Evolutionary conservation across 2,113 vertebrate species (phyloP), one percentile per base, ranked within the genome.

Genomic region (Garra rufa): DNA sequence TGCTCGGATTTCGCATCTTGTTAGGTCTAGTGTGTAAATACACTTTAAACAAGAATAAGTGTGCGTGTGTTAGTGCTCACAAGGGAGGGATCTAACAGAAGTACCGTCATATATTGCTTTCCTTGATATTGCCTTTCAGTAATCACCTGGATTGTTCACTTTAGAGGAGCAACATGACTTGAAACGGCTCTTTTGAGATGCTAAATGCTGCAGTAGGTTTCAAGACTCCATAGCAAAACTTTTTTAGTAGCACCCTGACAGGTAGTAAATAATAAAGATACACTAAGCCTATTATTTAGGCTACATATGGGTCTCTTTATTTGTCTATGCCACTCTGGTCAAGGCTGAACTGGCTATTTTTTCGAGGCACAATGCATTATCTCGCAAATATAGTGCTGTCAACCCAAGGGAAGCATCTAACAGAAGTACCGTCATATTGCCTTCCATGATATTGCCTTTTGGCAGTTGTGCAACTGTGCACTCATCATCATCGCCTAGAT

Each of bases 21-120:
- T 77, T 77, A 43, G 21, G 30, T 41, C 28, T 57, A 38, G 50
- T 59, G 52, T 77, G 11, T 77, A 59, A 59, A 41, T 59, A n/a
- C 30, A 77, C 21, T 77, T 77, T 6, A 77, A 52, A 77, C 7
- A 7, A 9, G 34, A 41, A 21, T 24, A 30, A 14, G 52, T 0
- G 13, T 24, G 52, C 14, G 52, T 0, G 13, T 59, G n/a, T 41
- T 59, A 24, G 34, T 77, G 75, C 34, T 77, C 30, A 38, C 28
- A 1, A 38, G 52, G 52, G 75, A 77, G 34, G 34, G 13, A 57
- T 57, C 75, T 38, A 76, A 57, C 28, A 30, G 73, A 38, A 28
- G 46, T 50, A 30, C 24, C 19, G 14, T 75, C 24, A 41, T 69
- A 46, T 73, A 75, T 50, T 50, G 28, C 48, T 21, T 76, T 76